These are phyloP conservation scores for Tyrophagus putrescentiae DNA, from an alignment of 1,140 invertebrate genomes.

Conservation along the genomic window DNA sequence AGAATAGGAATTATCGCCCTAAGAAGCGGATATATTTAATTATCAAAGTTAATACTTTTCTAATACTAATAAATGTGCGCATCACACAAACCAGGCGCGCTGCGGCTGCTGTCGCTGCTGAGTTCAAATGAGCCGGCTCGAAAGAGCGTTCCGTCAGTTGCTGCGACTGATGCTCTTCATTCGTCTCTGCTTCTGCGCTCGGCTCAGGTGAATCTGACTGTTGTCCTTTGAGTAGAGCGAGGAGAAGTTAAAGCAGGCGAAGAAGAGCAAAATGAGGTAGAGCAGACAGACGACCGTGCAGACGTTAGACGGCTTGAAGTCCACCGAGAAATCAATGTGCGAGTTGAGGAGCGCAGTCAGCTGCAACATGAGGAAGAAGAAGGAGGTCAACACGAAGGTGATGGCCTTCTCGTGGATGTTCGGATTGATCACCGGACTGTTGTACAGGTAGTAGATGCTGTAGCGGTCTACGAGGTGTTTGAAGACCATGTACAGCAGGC, in stretches of 20 bases:
- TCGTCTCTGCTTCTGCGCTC: no score
- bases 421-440: slow-evolving; percentile 49
- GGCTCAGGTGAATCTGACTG: not conserved
- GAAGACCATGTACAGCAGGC: slow-evolving; percentile 67
- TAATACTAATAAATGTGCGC: no score
- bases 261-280: slow-evolving; percentile 4
- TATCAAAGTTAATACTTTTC: no score
- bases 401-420: slow-evolving; percentile 47
- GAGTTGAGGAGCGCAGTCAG: slow-evolving; percentile 28
- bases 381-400: slow-evolving; percentile 44
- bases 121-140: no score
- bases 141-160: no score
- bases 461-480: slow-evolving; percentile 88
- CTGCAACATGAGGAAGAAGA: slow-evolving; percentile 44
- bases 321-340: not conserved
- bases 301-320: slow-evolving; percentile 5
- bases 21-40: no score
- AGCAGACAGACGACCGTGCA: not conserved
- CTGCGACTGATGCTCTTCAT: no score
- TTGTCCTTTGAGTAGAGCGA: not conserved
- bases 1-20: no score
- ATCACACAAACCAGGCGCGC: no score
- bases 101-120: no score
- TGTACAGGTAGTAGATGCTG: slow-evolving; percentile 89
- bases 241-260: not conserved